Base-by-base conservation (phyloP, 2,797 vertebrate species). In the Muraenolepis orangiensis region DNA sequence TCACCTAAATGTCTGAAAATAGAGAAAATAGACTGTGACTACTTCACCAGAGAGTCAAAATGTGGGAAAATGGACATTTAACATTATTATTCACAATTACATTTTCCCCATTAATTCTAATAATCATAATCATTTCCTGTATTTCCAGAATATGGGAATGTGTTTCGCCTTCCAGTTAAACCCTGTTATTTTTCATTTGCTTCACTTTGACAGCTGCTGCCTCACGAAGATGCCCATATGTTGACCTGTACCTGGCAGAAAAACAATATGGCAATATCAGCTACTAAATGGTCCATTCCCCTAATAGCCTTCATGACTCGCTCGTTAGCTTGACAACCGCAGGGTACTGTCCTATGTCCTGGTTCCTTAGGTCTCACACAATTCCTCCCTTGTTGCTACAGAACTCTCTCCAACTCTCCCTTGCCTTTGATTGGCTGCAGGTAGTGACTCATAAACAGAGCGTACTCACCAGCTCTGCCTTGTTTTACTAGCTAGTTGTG, bases 391-490 rank as follows among this genome's bases (percentile, higher is more conserved):
- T 92, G 90, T 93, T 90, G 86, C 74, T 57, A 20, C 71, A 71
- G 83, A 69, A 69, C 77, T 80, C 78, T 75, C 79, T 75, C 81
- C 80, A 75, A 71, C 78, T 78, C 78, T 74, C 84, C 84, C 79
- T 79, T 81, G 74, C 76, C 71, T 73, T 85, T 26, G 57, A 64
- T 84, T 86, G 85, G 89, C 85, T 74, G 87, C 90, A 93, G 91
- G 92, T 93, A 91, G 88, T 92, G 87, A 93, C 88, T 93, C 92
- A 93, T 87, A 86, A 90, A 91, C 82, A 87, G 86, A 89, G 86
- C 85, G 77, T 81, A 85, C 87, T 89, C 89, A 88, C 80, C 86
- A 74, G 81, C 79, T 87, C 87, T 80, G 78, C 82, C 80, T 82
- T 88, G 80, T 92, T 92, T 92, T 89, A 92, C 85, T 82, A 87